Percentiles rank a stretch among this genome's conserved stretches.
Conservation (phyloP, 2,113 vertebrate species). For the Neodon shergylaensis region DNA sequence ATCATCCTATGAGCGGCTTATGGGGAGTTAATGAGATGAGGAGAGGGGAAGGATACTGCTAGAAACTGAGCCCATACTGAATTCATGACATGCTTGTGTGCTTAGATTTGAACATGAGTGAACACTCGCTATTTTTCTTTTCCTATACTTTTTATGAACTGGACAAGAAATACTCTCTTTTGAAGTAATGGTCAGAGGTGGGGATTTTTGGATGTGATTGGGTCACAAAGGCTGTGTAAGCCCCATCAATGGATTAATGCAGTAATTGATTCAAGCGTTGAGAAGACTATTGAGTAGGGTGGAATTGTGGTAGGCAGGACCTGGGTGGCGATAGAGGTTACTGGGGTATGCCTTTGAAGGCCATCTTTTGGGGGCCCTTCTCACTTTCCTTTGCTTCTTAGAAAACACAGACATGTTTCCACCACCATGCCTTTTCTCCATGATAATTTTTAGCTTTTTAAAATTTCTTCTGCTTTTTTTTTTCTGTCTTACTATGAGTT, state of each 20-base stretch:
- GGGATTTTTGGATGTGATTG: neutral
- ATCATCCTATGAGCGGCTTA: neutral
- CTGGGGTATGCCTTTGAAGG: neutral
- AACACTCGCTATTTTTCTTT: neutral
- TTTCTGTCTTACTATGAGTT: neutral
- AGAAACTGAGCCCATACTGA: too few relatives aligned
- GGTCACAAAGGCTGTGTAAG: neutral
- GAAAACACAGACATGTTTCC: neutral
- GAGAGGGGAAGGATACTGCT: rapidly evolving
- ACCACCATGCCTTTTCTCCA: neutral
- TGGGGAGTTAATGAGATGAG: neutral
- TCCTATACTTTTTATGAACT: neutral
- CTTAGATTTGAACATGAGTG: neutral
- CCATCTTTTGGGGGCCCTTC: neutral
- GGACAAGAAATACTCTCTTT: neutral
- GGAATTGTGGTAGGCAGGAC: neutral
- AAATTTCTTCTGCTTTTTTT: neutral
- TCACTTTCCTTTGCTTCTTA: neutral
- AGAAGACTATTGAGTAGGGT: neutral
- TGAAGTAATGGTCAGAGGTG: neutral
- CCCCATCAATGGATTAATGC: neutral
- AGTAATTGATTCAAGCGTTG: neutral
- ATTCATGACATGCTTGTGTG: neutral
- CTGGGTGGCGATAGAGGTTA: neutral
- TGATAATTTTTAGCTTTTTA: neutral